A percentile compares a stretch with the other conserved stretches of the same genome.
Evolutionary conservation across 2,888 invertebrate genomes (phyloP).

Genomic region (Heliconius hortense): DNA sequence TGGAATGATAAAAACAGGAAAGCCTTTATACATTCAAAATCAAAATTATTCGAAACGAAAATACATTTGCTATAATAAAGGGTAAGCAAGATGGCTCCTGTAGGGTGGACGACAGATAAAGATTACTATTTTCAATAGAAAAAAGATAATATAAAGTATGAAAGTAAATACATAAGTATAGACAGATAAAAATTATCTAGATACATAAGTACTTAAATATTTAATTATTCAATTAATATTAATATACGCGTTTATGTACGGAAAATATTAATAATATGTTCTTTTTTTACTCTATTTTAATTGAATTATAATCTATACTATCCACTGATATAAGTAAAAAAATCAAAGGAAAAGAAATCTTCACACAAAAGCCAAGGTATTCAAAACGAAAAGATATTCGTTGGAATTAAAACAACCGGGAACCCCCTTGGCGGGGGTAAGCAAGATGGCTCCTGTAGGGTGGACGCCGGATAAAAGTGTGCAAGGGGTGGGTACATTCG

Average conservation of each 20-base stretch:
- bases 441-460: constrained; percentile 82
- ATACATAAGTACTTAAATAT: no score
- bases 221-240: no score
- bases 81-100: constrained; percentile 81
- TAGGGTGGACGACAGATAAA: constrained; percentile 80
- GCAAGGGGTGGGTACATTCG: constrained; percentile 73
- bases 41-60: constrained; percentile 77
- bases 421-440: constrained; percentile 66
- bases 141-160: background rate
- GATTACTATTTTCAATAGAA: background rate
- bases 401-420: constrained; percentile 81
- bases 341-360: constrained; percentile 69
- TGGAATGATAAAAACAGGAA: background rate
- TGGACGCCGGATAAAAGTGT: constrained; percentile 80
- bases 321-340: background rate
- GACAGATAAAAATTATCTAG: background rate
- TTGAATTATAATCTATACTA: background rate
- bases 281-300: no score
- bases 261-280: no score
- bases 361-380: constrained; percentile 68
- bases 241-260: no score
- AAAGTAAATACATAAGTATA: background rate
- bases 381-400: constrained; percentile 79
- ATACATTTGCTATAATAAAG: constrained; percentile 81
- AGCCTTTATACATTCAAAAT: constrained; percentile 48